Evolutionary conservation across 2,888 invertebrate species (phyloP).

Genomic region (Perdita meconis): DNA sequence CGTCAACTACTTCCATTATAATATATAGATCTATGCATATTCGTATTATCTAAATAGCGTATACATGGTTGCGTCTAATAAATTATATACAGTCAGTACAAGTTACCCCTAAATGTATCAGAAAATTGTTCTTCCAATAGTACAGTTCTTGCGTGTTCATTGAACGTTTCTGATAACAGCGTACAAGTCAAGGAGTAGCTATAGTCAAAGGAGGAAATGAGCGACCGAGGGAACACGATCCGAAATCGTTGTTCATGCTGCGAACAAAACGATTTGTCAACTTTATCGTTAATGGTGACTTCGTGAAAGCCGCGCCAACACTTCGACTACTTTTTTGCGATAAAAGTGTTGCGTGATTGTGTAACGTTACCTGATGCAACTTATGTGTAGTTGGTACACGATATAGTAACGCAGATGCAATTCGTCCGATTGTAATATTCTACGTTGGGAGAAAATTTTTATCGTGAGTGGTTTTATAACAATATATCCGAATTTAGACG

Average conservation of each 20-base stretch:
- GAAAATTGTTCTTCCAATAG: not conserved
- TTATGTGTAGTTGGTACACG: not conserved
- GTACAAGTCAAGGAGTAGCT: not conserved
- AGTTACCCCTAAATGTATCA: not conserved
- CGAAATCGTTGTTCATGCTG: slow-evolving; percentile 25
- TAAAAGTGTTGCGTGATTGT: slow-evolving; percentile 37
- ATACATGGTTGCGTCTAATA: not conserved
- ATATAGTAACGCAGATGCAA: not conserved
- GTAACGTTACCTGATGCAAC: not conserved
- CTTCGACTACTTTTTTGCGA: slow-evolving; percentile 3
- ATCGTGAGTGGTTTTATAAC: not conserved
- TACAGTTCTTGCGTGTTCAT: slow-evolving; percentile 23
- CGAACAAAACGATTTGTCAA: slow-evolving; percentile 55
- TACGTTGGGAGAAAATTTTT: not conserved
- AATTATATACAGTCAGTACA: not conserved
- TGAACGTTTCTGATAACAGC: slow-evolving; percentile 30
- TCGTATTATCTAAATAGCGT: not conserved
- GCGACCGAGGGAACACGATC: slow-evolving; percentile 22
- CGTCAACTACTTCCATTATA: too few species aligned
- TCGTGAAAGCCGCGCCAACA: not conserved
- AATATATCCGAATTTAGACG: too few species aligned
- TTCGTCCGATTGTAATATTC: not conserved
- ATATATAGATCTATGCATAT: not conserved
- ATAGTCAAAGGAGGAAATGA: not conserved
- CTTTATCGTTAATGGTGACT: slow-evolving; percentile 35